A percentile compares a stretch with the other conserved stretches of the same genome.
Evolutionary conservation across 2,888 invertebrate species (phyloP).

Genomic region (Hololepta plana): DNA sequence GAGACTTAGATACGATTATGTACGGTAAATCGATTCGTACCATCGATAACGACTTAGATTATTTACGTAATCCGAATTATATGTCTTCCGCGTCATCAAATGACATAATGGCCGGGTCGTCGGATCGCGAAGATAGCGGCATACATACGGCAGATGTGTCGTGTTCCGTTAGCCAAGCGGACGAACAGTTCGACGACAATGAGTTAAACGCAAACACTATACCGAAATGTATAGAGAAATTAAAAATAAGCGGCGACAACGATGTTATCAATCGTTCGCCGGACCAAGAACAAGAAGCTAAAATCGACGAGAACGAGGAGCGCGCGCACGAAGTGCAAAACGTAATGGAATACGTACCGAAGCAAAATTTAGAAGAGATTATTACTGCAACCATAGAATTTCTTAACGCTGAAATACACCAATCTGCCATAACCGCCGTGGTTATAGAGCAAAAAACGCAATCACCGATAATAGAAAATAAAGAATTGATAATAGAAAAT

Average conservation of each 20-base stretch:
- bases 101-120: conserved; percentile 38
- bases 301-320: no score
- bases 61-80: conserved; percentile 28
- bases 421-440: no score
- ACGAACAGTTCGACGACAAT: conserved; percentile 43
- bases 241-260: conserved; percentile 15
- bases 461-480: no score
- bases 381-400: no score
- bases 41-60: conserved; percentile 41
- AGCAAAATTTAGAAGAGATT: no score
- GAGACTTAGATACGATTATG: conserved; percentile 26
- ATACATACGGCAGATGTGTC: conserved; percentile 65
- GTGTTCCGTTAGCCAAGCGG: conserved; percentile 53
- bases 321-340: no score
- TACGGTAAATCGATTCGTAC: conserved; percentile 23
- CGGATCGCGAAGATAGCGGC: conserved; percentile 59
- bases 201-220: conserved; percentile 20
- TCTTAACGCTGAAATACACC: no score
- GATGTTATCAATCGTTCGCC: no score
- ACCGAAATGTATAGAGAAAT: conserved; percentile 19
- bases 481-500: no score
- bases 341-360: no score
- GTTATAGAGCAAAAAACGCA: no score
- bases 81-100: conserved; percentile 33
- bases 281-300: no score